Conservation (phyloP, 2,888 invertebrate species). For the Tortricodes alternella region DNA sequence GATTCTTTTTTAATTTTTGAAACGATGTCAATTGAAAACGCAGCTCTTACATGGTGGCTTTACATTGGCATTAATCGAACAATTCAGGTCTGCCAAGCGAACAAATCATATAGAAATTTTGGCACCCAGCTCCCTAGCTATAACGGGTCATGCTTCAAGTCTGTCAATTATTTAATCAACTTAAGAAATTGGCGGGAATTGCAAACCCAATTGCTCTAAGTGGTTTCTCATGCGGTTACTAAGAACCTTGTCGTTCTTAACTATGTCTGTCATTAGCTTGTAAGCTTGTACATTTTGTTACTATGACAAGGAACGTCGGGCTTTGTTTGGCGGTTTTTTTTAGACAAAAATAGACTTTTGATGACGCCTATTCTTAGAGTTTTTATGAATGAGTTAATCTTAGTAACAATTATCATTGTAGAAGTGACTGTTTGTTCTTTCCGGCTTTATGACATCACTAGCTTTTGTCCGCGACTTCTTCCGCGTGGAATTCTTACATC, state of each 20-base stretch:
- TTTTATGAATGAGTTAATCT: background rate
- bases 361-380: background rate
- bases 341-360: constrained; percentile 6
- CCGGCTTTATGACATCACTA: too few species aligned
- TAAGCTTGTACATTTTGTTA: background rate
- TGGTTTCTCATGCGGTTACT: background rate
- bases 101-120: too few species aligned
- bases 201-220: constrained; percentile 12
- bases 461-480: too few species aligned
- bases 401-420: background rate
- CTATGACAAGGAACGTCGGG: background rate
- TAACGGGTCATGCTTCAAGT: too few species aligned
- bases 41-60: too few species aligned
- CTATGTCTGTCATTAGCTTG: background rate
- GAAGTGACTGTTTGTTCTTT: background rate
- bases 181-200: constrained; percentile 18
- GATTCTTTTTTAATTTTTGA: too few species aligned
- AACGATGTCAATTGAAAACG: too few species aligned
- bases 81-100: too few species aligned
- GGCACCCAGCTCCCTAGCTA: too few species aligned
- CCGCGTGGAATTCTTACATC: too few species aligned
- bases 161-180: constrained; percentile 19
- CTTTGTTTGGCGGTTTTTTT: background rate
- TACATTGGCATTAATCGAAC: too few species aligned
- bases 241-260: background rate